phyloP scores from a whole-genome alignment of 2,113 vertebrate species.

The Oriolus oriolus region DNA sequence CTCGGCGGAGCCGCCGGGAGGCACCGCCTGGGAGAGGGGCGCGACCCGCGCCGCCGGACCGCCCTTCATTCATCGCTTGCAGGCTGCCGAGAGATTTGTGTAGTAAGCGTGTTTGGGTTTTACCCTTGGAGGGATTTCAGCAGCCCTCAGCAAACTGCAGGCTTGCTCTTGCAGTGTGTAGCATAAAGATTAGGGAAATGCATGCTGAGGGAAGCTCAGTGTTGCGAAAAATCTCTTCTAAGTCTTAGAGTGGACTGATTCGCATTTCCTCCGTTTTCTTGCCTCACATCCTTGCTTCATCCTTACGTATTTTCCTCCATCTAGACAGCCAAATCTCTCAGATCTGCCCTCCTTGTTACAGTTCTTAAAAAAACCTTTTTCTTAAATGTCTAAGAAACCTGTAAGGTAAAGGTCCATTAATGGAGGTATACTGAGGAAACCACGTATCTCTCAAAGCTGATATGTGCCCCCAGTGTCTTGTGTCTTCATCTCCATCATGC shows the following conservation, averaged over 20 bases:
- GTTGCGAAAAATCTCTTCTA: not conserved
- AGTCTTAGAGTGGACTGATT: not conserved
- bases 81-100: not conserved
- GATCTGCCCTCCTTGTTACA: not conserved
- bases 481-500: not conserved
- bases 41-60: accelerated
- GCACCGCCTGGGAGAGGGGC: not conserved
- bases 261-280: not conserved
- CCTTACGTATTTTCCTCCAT: not conserved
- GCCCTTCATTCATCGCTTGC: not conserved
- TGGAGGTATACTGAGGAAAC: not conserved
- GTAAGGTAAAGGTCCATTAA: not conserved
- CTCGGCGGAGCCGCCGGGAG: not conserved
- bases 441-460: not conserved
- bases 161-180: not conserved
- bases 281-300: not conserved
- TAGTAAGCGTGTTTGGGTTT: not conserved
- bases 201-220: accelerated
- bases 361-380: not conserved
- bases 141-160: not conserved
- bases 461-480: accelerated
- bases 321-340: not conserved
- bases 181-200: too few relatives aligned
- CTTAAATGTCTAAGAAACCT: not conserved
- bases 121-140: not conserved